These are phyloP conservation scores for Cacatua alba DNA, from an alignment of 2,113 vertebrate genomes.

Conservation along the genomic window DNA sequence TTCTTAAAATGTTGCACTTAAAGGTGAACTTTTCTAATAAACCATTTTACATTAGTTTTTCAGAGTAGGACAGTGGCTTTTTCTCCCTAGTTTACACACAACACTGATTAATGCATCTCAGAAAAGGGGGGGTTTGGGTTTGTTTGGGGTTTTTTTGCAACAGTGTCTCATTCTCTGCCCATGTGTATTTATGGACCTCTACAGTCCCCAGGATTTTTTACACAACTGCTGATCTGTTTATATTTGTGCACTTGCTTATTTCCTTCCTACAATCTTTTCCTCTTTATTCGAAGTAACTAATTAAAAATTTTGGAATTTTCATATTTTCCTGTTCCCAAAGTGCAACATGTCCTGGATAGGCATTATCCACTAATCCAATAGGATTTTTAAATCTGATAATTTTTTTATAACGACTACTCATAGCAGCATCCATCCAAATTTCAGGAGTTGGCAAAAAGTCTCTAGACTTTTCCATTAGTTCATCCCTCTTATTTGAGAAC, in stretches of 20 bases:
- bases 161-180: neutral
- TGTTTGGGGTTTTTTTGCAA: fast-evolving
- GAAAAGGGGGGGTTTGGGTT: neutral
- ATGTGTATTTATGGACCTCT: neutral
- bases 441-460: neutral
- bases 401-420: neutral
- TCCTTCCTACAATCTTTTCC: neutral
- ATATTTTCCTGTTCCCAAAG: neutral
- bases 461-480: neutral
- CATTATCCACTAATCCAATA: neutral
- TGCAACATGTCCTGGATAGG: fast-evolving
- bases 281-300: neutral
- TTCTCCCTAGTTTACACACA: neutral
- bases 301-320: neutral
- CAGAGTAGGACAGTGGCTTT: neutral
- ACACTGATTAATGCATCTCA: neutral
- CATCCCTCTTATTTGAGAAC: neutral
- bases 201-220: neutral
- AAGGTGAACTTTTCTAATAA: neutral
- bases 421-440: neutral
- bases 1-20: neutral
- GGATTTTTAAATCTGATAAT: neutral
- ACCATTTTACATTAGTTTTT: neutral
- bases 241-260: neutral
- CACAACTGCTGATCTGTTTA: neutral